phyloP scores from a whole-genome alignment of 2,888 invertebrate genomes.

The Oscheius sp. region DNA sequence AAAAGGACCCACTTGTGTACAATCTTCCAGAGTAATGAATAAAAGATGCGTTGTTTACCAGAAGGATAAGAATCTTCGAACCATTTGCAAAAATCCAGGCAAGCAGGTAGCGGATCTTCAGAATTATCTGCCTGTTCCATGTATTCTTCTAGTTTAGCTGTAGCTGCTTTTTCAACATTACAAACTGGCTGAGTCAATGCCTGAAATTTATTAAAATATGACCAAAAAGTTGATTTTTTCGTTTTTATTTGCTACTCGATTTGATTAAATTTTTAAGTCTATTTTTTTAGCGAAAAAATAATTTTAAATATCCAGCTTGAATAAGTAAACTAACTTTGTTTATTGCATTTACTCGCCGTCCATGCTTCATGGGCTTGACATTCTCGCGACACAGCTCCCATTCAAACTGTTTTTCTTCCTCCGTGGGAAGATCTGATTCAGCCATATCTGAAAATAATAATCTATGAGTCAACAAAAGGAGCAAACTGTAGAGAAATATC shows the following conservation, averaged over 20 bases:
- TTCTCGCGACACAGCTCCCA: conserved; percentile 53
- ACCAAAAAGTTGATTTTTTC: neutral
- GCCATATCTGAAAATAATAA: neutral
- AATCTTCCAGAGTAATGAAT: conserved; percentile 51
- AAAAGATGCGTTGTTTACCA: conserved; percentile 49
- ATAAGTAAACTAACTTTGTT: conserved; percentile 35
- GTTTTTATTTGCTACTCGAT: too few species aligned
- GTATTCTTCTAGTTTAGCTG: conserved; percentile 16
- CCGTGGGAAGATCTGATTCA: neutral
- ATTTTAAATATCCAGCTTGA: too few species aligned
- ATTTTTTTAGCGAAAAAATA: too few species aligned
- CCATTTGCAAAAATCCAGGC: conserved; percentile 49
- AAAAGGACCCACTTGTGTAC: conserved; percentile 35
- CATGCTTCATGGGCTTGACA: conserved; percentile 42
- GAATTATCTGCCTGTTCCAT: conserved; percentile 10
- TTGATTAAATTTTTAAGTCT: too few species aligned
- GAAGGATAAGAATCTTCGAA: conserved; percentile 47
- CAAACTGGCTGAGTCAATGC: neutral
- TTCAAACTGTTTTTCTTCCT: conserved; percentile 34
- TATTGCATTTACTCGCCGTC: conserved; percentile 43
- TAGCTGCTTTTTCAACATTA: conserved; percentile 16
- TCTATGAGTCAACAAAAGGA: too few species aligned
- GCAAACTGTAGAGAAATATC: neutral
- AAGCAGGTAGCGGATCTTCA: conserved; percentile 24
- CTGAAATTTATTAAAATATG: neutral